Percentiles rank a stretch among this genome's conserved stretches.
Conservation (phyloP, 2,113 vertebrate species). For the Psittacula cyanocephala region DNA sequence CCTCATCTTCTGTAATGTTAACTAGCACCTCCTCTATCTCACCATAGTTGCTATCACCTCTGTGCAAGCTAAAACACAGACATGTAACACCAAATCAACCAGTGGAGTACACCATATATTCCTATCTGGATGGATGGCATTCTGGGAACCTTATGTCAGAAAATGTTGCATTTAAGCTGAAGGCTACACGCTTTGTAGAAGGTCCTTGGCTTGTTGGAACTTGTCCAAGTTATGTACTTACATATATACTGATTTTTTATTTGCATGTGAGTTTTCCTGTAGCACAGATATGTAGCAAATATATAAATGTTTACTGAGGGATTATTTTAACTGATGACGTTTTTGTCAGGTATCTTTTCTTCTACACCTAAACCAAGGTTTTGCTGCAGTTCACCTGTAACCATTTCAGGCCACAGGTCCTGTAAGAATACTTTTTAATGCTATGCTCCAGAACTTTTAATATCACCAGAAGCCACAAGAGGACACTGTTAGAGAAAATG, state of each 20-base stretch:
- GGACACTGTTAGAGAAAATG: not conserved
- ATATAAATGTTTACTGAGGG: not conserved
- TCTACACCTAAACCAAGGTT: not conserved
- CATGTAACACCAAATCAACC: not conserved
- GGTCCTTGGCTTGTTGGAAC: not conserved
- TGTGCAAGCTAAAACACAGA: not conserved
- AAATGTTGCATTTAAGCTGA: not conserved
- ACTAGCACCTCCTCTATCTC: not conserved
- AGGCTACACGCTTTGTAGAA: not conserved
- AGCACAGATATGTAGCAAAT: not conserved
- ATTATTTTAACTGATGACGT: not conserved
- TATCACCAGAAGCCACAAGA: not conserved
- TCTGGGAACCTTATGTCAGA: not conserved
- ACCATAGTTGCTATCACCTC: not conserved
- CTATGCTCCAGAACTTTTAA: not conserved
- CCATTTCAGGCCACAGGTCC: not conserved
- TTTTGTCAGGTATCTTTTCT: not conserved
- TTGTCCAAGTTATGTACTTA: not conserved
- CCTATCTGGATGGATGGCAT: not conserved
- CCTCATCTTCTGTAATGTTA: not conserved
- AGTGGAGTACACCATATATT: not conserved
- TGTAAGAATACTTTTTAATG: rapidly evolving
- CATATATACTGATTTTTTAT: not conserved
- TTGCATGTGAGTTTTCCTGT: not conserved
- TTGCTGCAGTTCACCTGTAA: not conserved